Evolutionary conservation across 2,797 vertebrate species (phyloP), one percentile per base, ranked within the genome.

Genomic region (Adelosebastes latens): DNA sequence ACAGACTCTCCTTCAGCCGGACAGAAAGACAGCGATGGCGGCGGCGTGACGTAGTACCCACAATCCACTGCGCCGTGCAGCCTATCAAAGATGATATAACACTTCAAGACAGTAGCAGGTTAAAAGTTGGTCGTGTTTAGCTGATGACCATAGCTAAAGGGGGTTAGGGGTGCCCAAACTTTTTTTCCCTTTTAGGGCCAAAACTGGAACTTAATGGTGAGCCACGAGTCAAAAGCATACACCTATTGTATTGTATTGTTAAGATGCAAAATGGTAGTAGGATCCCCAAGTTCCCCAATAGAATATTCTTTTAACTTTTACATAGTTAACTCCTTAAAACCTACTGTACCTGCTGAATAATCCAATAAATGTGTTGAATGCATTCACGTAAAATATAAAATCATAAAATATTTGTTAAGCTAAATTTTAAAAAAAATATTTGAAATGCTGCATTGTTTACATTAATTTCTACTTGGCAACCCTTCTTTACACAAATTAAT

Each of bases 21-120:
- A 62, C 16, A 73, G 75, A 87, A 80, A 82, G 75, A 84, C 88
- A 82, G 75, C 36, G 84, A 94, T 94, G 88, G 92, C 90, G 88
- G 84, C 75, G 29, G 75, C 36, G 6, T 76, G 67, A 84, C 80
- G 72, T 91, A 12, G 52, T 81, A 89, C 93, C 95, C 94, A 94
- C 77, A 92, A 92, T 82, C 8, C 95, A 84, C 66, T 11, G 91
- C 87, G n/a, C 55, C 13, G 3, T 3, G 53, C 27, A 16, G 29
- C 16, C 5, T 0, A 5, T 52, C 77, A 75, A 76, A 85, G 74
- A 88, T 22, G 25, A 42, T 22, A 7, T 0, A 69, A 6, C 5
- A 16, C 0, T 1, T 58, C 82, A 85, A 89, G 87, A 89, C 76
- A 5, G 59, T 18, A 18, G 9, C 18, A 10, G 9, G 4, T 24